Conservation (phyloP, 2,888 invertebrate genomes). For the Perithous albicinctus region DNA sequence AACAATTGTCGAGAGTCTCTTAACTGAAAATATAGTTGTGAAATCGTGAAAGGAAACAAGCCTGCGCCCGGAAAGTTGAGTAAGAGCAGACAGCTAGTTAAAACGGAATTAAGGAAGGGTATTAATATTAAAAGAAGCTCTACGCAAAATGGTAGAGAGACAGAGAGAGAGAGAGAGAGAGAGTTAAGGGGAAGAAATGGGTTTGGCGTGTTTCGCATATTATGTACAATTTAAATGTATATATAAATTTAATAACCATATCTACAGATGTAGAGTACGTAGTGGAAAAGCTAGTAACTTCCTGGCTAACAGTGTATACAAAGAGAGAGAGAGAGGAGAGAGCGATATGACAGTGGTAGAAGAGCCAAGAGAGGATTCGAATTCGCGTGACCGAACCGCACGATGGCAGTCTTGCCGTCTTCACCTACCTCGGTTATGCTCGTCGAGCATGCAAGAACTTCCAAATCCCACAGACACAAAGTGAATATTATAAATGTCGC, state of each 20-base stretch:
- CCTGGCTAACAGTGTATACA: background rate
- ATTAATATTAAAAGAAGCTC: constrained; percentile 57
- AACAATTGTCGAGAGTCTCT: constrained; percentile 26
- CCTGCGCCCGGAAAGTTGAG: constrained; percentile 38
- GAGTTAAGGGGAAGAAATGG: constrained; percentile 41
- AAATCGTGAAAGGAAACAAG: constrained; percentile 27
- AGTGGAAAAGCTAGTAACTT: constrained; percentile 19
- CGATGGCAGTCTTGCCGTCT: constrained; percentile 45
- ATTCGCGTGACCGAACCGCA: constrained; percentile 46
- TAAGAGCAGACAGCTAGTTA: constrained; percentile 64
- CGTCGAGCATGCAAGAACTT: constrained; percentile 63
- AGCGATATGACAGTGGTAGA: background rate
- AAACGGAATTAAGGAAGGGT: constrained; percentile 59
- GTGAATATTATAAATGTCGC: constrained; percentile 69
- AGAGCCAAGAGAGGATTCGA: background rate
- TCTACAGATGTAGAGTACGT: background rate
- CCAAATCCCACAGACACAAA: constrained; percentile 66
- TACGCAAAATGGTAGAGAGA: constrained; percentile 43
- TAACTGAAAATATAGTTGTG: constrained; percentile 17
- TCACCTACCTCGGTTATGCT: constrained; percentile 51
- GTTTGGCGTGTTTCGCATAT: constrained; percentile 56
- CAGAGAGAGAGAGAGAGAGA: constrained; percentile 30
- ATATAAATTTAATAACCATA: constrained; percentile 40
- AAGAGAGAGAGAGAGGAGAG: background rate
- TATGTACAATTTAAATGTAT: constrained; percentile 51